Evolutionary conservation across 2,888 invertebrate species (phyloP), one percentile per base, ranked within the genome.

Genomic region (Cheilosia impressa): DNA sequence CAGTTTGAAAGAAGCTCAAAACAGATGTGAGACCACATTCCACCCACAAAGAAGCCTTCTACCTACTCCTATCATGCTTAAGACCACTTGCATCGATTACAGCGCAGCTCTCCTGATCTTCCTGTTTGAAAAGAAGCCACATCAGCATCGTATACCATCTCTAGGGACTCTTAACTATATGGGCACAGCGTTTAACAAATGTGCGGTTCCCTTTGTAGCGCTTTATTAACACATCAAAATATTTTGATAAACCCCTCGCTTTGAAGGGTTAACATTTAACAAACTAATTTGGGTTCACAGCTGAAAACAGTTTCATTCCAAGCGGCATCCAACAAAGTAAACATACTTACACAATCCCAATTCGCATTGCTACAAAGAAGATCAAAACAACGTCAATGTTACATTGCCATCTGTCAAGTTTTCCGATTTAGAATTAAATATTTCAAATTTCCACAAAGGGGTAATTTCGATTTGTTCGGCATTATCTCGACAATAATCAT

Each of bases 331-430:
- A 63, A 47, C 63, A 75, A 75, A 65, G 58, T 55, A 84, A 72
- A 66, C 55, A 76, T 55, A 62, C 31, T 58, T 73, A 38, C 62
- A 69, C 73, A 57, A 62, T 78, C 72, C 17, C 83, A 66, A 60
- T 66, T 66, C 47, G 65, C 72, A 17, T 9, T 53, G 22, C 24
- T 31, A 47, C n/a, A 73, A 10, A 38, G 43, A 77, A 81, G 76
- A 85, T 85, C 76, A 85, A 85, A 77, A 85, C 76, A 81, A 60
- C 66, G 6, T 76, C 27, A 88, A 88, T 90, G 89, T 88, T 90
- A 89, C 53, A 88, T 88, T 88, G 90, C 91, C 91, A 91, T 91
- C 91, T 91, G 91, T 91, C 91, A 91, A 91, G 90, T 90, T 91
- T 91, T 91, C 89, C 89, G 88, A 88, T 82, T 63, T 50, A 17